Conservation (phyloP, 92 coral and sea anemone species). For the Zoanthus sociatus region DNA sequence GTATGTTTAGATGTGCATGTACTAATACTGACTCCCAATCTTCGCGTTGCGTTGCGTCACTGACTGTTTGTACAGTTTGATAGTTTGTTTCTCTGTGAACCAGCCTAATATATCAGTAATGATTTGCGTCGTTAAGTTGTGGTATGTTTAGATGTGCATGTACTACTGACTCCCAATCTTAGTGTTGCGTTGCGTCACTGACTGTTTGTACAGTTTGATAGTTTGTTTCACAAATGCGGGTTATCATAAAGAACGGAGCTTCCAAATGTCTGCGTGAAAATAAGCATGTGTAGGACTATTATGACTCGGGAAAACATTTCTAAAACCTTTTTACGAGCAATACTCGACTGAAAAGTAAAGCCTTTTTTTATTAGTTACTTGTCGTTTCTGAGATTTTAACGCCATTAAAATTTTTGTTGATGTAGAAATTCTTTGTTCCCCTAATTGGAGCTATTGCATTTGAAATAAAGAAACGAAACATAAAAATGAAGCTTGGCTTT, state of each 20-base stretch:
- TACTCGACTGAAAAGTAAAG: neutral
- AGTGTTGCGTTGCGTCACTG: no score
- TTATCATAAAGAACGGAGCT: neutral
- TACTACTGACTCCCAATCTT: neutral
- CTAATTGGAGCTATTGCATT: constrained; percentile 21
- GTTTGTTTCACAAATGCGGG: constrained; percentile 11
- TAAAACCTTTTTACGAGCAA: neutral
- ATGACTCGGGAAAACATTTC: neutral
- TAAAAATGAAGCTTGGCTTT: constrained; percentile 6
- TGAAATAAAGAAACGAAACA: constrained; percentile 36
- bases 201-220: neutral
- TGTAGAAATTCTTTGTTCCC: constrained; percentile 8
- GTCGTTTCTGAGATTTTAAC: constrained; percentile 13
- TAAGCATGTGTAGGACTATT: neutral
- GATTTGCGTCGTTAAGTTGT: neutral
- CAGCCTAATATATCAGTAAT: neutral
- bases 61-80: neutral
- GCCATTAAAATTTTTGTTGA: constrained; percentile 19
- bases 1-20: neutral
- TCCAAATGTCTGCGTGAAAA: constrained; percentile 14
- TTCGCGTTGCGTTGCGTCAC: no score
- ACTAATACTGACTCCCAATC: neutral
- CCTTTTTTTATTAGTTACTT: neutral
- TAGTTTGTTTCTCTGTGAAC: no score
- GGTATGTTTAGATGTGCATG: neutral